phyloP scores from a whole-genome alignment of 2,113 vertebrate genomes.

The Labeo catla region DNA sequence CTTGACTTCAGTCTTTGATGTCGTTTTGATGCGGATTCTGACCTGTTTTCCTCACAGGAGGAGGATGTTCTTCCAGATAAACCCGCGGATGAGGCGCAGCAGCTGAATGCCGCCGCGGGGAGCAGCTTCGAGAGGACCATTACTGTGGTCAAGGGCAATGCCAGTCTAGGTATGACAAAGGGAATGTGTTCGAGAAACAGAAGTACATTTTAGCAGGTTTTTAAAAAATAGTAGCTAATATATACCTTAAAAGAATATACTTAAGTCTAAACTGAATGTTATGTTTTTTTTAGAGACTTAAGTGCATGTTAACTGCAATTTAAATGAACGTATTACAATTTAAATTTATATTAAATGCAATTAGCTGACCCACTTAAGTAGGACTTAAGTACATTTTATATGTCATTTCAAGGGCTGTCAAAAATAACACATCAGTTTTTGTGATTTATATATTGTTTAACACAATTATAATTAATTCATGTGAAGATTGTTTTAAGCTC shows the following conservation, averaged over 20 bases:
- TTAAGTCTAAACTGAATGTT: neutral
- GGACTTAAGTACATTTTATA: neutral
- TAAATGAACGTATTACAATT: neutral
- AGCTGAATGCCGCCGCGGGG: constrained; percentile 56
- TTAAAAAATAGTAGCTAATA: neutral
- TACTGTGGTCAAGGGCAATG: constrained; percentile 93
- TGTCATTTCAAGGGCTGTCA: neutral
- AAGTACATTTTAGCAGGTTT: neutral
- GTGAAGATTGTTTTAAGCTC: no score
- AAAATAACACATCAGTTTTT: no score
- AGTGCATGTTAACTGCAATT: neutral
- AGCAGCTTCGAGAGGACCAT: constrained; percentile 88
- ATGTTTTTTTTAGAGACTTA: neutral
- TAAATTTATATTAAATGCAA: neutral
- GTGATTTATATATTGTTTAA: no score
- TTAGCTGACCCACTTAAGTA: neutral
- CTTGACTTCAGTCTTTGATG: constrained; percentile 36
- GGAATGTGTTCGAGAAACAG: neutral
- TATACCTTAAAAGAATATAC: neutral
- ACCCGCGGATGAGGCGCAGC: constrained; percentile 59
- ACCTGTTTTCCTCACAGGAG: constrained; percentile 72
- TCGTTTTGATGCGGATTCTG: constrained; percentile 29
- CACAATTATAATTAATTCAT: no score
- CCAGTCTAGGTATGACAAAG: constrained; percentile 87
- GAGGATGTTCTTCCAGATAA: constrained; percentile 64